Evolutionary conservation across 2,888 invertebrate genomes (phyloP).

Genomic region (Lepeophtheirus nordmannii): DNA sequence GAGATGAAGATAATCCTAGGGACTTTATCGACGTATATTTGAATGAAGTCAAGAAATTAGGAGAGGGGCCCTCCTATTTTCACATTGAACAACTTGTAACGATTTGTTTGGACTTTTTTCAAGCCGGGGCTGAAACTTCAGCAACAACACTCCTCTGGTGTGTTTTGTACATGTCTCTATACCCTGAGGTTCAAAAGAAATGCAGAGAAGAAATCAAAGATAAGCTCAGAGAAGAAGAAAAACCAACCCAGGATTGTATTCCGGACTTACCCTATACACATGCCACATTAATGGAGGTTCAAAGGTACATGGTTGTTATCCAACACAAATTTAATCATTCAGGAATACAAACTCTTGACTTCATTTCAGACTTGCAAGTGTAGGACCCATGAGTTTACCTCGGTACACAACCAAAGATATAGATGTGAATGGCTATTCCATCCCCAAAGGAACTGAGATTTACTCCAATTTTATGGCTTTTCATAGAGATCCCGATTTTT

Average conservation of each 20-base stretch:
- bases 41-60: not conserved
- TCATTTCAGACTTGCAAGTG: constrained; percentile 1
- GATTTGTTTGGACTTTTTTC: constrained; percentile 18
- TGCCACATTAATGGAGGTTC: constrained; percentile 16
- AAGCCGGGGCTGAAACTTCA: constrained; percentile 14
- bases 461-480: constrained; percentile 13
- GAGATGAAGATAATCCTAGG: not conserved
- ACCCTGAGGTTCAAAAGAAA: constrained; percentile 16
- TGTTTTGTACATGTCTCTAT: constrained; percentile 8
- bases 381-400: constrained; percentile 6
- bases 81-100: constrained; percentile 9
- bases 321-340: too few species aligned
- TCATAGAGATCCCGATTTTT: constrained; percentile 4
- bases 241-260: not conserved
- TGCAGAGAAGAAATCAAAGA: constrained; percentile 3
- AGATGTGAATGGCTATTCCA: not conserved
- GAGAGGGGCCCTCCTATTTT: not conserved
- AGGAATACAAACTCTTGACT: not conserved
- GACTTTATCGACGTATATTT: constrained; percentile 15
- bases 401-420: not conserved
- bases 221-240: not conserved
- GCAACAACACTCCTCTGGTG: constrained; percentile 7
- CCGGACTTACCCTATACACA: constrained; percentile 12
- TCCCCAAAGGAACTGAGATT: not conserved
- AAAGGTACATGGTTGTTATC: not conserved